Evolutionary conservation across 2,113 vertebrate species (phyloP).

Genomic region (Oxyura jamaicensis): DNA sequence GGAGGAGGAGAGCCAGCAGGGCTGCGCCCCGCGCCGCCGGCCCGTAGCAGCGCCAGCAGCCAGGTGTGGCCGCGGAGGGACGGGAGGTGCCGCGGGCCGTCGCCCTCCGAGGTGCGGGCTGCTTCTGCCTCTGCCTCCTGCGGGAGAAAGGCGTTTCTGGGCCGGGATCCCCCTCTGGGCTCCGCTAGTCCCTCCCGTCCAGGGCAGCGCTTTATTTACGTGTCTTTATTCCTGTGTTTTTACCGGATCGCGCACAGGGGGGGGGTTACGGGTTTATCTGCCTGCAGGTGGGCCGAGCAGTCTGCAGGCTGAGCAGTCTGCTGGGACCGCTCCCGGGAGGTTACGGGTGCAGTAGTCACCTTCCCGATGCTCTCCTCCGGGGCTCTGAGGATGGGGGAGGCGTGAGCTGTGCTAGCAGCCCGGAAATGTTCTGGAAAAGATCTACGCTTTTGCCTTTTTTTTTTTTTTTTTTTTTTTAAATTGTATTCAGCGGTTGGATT

Average conservation of each 20-base stretch:
- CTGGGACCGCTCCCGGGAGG: neutral
- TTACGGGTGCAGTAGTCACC: neutral
- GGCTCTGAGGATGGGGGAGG: neutral
- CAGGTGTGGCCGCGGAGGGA: conserved; percentile 20
- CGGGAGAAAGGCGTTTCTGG: neutral
- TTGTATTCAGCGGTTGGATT: neutral
- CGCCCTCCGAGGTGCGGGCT: neutral
- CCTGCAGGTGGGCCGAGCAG: conserved; percentile 30
- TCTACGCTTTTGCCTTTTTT: no score
- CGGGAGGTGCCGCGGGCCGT: neutral
- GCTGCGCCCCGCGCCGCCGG: neutral
- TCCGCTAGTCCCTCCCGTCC: no score
- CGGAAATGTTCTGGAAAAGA: conserved; percentile 5
- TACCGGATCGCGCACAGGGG: neutral
- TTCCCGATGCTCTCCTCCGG: neutral
- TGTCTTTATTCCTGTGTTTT: no score
- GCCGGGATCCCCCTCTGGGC: no score
- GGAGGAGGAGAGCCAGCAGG: neutral
- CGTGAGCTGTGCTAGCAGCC: neutral
- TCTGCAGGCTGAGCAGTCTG: neutral
- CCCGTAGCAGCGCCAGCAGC: conserved; percentile 1
- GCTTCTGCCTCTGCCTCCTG: neutral
- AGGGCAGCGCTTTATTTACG: no score
- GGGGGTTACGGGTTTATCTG: neutral
- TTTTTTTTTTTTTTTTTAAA: neutral